Base-by-base conservation (phyloP, 2,888 invertebrate species). In the Archips crataeganus region DNA sequence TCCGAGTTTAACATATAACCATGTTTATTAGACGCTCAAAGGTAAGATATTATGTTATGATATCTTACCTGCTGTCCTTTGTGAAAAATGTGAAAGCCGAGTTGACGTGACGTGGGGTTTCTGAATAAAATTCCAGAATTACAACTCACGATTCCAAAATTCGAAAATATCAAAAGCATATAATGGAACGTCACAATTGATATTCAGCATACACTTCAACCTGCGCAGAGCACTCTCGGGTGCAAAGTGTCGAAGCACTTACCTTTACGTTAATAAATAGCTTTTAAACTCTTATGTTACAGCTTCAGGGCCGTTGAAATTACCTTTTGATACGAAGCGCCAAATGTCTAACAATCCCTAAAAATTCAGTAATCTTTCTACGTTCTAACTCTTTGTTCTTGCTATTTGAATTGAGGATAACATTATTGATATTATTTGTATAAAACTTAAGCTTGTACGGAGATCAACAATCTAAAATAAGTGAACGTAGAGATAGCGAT, bases 241-340 rank as follows among this genome's bases (percentile, higher is more conserved):
- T 45, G 63, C 54, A 49, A 66, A 71, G 59, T 64, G 68, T 73
- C 68, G 59, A 73, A 49, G 63, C 63, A 68, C 63, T 71, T 64
- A 71, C 64, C 59, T 69, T 65, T 68, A 71, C 71, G 60, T 61
- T 73, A 73, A 73, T 73, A 73, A 68, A 69, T 59, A 73, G 68
- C 68, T 73, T 69, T 73, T 73, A 69, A 73, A 73, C 39, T 69
- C 57, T 32, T 73, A 59, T n/a, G 54, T 49, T 49, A 65, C 65
- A 65, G 63, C 59, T 62, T 32, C 36, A 39, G 23, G 39, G 62
- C 47, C 47, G 47, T 47, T 67, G 62, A 47, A 47, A 68, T 67
- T 62, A 54, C 47, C 47, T 39, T 67, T 70, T 51, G 39, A 69
- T 60, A 59, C 32, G 6, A 45, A 60, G 59, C 23, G 59, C 47